A percentile compares a stretch with the other conserved stretches of the same genome.
Evolutionary conservation across 2,113 vertebrate genomes (phyloP).

Genomic region (Phainopepla nitens): DNA sequence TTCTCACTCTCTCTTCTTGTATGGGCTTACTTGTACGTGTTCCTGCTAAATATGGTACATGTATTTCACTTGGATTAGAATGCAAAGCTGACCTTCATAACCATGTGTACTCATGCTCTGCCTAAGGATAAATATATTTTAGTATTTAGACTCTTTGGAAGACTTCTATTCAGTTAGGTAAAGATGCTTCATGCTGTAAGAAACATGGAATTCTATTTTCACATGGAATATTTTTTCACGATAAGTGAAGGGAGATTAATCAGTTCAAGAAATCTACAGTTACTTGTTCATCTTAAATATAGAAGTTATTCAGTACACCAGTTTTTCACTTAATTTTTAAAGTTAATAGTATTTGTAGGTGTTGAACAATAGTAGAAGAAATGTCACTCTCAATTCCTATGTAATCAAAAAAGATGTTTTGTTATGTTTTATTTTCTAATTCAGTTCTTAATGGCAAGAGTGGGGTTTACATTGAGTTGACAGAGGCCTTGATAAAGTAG

Average conservation of each 20-base stretch:
- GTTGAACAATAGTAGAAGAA: slow-evolving; percentile 20
- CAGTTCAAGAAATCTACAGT: not conserved
- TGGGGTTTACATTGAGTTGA: not conserved
- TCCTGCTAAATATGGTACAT: slow-evolving; percentile 28
- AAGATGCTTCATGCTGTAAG: not conserved
- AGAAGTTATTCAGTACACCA: not conserved
- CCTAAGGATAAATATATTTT: slow-evolving; percentile 15
- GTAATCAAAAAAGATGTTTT: not conserved
- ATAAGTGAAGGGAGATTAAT: not conserved
- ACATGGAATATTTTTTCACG: not conserved
- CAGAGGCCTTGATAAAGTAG: slow-evolving; percentile 15
- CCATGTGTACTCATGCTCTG: not conserved
- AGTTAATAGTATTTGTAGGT: not conserved
- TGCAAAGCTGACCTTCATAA: slow-evolving; percentile 29
- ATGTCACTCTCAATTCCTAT: slow-evolving; percentile 10
- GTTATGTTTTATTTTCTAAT: slow-evolving; percentile 43
- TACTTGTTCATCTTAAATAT: not conserved
- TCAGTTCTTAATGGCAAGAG: slow-evolving; percentile 28
- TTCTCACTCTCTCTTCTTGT: slow-evolving; percentile 45
- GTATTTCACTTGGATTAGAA: slow-evolving; percentile 36
- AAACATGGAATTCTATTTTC: not conserved
- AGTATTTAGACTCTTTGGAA: too few species aligned
- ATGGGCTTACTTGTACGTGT: not conserved
- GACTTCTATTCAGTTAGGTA: not conserved
- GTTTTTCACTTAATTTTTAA: not conserved